Evolutionary conservation across 2,797 vertebrate species (phyloP).

Genomic region (Hirundo rustica): DNA sequence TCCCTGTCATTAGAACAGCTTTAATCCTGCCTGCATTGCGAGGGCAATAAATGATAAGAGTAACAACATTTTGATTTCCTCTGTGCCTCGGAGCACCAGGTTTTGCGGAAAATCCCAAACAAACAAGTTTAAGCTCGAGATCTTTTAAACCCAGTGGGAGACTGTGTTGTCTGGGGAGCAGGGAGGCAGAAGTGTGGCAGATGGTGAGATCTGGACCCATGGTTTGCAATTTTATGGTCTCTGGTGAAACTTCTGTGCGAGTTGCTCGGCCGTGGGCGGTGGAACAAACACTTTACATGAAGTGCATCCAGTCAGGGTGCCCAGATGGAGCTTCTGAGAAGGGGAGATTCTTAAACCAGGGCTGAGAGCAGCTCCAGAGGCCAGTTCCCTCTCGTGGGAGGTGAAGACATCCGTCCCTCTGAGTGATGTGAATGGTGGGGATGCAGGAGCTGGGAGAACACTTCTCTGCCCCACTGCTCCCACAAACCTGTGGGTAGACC

Average conservation of each 20-base stretch:
- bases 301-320: neutral
- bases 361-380: neutral
- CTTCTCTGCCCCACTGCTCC: neutral
- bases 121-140: slow-evolving; percentile 27
- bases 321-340: neutral
- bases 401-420: neutral
- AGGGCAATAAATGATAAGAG: slow-evolving; percentile 43
- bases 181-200: slow-evolving; percentile 29
- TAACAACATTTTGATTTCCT: slow-evolving; percentile 26
- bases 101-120: slow-evolving; percentile 35
- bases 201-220: slow-evolving; percentile 48
- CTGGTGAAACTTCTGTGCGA: slow-evolving; percentile 3
- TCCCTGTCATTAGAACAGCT: slow-evolving; percentile 45
- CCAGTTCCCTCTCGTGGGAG: neutral
- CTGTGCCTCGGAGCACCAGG: neutral
- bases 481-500: neutral
- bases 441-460: neutral
- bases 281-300: slow-evolving; percentile 46
- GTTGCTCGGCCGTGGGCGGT: neutral
- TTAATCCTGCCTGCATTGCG: neutral
- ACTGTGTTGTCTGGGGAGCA: slow-evolving; percentile 44
- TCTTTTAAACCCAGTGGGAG: slow-evolving; percentile 46
- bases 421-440: rapidly evolving
- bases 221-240: slow-evolving; percentile 54
- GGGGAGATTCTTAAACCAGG: neutral